phyloP scores from a whole-genome alignment of 1,140 invertebrate species.

The Trypoxylus dichotomus region DNA sequence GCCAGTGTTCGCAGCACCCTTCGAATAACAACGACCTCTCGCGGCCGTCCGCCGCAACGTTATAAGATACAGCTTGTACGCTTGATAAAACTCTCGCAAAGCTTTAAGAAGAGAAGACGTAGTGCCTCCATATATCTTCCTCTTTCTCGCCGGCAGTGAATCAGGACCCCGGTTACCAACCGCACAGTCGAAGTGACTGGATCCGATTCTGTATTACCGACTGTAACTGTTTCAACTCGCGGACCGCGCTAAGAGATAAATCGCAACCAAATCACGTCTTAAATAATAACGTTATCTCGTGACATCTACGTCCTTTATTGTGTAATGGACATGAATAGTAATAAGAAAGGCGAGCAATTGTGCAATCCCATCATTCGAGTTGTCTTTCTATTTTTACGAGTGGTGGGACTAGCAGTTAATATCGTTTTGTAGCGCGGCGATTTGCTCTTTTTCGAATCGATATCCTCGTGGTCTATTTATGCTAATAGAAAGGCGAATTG shows the following conservation, averaged over 20 bases:
- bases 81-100: not conserved
- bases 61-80: not conserved
- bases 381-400: not conserved
- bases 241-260: not conserved
- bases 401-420: not conserved
- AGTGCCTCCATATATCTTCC: not conserved
- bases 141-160: not conserved
- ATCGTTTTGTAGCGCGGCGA: not conserved
- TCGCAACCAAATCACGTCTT: constrained; percentile 12
- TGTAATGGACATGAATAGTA: constrained; percentile 12
- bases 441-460: not conserved
- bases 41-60: not conserved
- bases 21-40: not conserved
- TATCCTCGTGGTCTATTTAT: not conserved
- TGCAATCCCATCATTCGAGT: not conserved
- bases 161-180: not conserved
- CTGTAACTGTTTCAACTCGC: not conserved
- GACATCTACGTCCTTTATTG: constrained; percentile 23
- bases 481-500: not conserved
- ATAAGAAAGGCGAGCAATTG: not conserved
- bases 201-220: not conserved
- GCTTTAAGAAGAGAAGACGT: not conserved
- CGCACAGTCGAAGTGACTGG: not conserved
- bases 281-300: constrained; percentile 22
- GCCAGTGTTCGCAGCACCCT: not conserved